These are phyloP conservation scores for Lamprologus ornatipinnis DNA, from an alignment of 2,113 vertebrate species.

Conservation along the genomic window DNA sequence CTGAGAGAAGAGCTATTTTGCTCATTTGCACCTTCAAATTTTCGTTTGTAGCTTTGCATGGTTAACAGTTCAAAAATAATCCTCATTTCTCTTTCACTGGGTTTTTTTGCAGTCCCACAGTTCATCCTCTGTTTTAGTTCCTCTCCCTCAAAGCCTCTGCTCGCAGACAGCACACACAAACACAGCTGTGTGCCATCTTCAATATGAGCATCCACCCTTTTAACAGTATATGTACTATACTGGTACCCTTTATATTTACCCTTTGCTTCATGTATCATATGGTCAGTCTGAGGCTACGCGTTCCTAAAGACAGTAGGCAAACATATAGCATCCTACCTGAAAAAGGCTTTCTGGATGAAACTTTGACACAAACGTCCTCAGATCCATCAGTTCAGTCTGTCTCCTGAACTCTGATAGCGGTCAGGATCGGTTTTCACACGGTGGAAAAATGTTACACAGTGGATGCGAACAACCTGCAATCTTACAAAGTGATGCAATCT, in stretches of 20 bases:
- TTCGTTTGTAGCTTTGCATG: not conserved
- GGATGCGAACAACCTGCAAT: not conserved
- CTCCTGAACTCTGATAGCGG: not conserved
- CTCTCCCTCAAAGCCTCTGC: not conserved
- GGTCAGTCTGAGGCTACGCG: accelerated
- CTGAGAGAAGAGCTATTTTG: not conserved
- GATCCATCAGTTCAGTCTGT: not conserved
- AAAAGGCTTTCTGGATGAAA: not conserved
- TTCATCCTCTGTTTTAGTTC: not conserved
- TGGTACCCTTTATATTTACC: not conserved
- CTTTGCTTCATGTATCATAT: not conserved
- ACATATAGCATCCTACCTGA: accelerated
- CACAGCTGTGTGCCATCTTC: not conserved
- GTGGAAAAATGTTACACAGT: not conserved
- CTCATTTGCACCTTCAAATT: not conserved
- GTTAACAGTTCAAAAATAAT: not conserved
- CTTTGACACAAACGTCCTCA: not conserved
- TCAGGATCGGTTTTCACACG: not conserved
- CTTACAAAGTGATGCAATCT: not conserved
- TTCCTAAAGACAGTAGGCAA: not conserved
- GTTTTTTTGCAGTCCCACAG: not conserved
- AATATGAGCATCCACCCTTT: not conserved
- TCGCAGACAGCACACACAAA: not conserved
- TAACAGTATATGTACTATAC: not conserved
- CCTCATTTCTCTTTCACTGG: not conserved